Evolutionary conservation across 1,140 invertebrate genomes (phyloP), one percentile per base, ranked within the genome.

Genomic region (Microplitis mediator): DNA sequence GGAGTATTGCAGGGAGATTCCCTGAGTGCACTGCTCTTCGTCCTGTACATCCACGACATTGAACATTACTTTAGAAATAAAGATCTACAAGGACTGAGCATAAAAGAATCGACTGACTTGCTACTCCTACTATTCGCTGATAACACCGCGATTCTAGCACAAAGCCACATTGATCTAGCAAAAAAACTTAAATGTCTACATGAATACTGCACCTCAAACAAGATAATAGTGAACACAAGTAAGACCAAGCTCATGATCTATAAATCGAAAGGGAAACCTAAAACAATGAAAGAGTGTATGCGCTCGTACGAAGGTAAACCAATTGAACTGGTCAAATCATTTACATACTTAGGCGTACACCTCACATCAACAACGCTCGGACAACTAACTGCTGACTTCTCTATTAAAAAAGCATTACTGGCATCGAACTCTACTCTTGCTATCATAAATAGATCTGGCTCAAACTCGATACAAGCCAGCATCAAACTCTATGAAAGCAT

Each of bases 231-330:
- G n/a, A n/a, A n/a, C n/a, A n/a, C n/a, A n/a, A n/a, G n/a, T n/a
- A 54, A 4, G 35, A 36, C 35, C 35, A 36, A 36, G 35, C 72
- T 64, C 54, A 39, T 79, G 32, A 63, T 75, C 35, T 78, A 78
- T 66, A 54, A 65, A 45, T 73, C 73, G 31, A 71, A 75, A 0
- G 74, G 78, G 9, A 68, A 8, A 31, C 31, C 34, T 11, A 64
- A 64, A 36, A 9, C 31, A 11, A 64, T 64, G 35, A 36, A 36
- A 36, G 35, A 36, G 35, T 39, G 34, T 39, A 34, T 39, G n/a
- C n/a, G 3, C 23, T 11, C 32, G 13, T 31, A 64, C 62, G n/a
- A 11, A 39, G 9, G 35, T 39, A 11, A 60, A 34, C 31, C 51
- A 69, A 69, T 69, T 34, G 67, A 68, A 31, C 5, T 68, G 8